Evolutionary conservation across 2,113 vertebrate genomes (phyloP), one percentile per base, ranked within the genome.

Genomic region (Dermatemys mawii): DNA sequence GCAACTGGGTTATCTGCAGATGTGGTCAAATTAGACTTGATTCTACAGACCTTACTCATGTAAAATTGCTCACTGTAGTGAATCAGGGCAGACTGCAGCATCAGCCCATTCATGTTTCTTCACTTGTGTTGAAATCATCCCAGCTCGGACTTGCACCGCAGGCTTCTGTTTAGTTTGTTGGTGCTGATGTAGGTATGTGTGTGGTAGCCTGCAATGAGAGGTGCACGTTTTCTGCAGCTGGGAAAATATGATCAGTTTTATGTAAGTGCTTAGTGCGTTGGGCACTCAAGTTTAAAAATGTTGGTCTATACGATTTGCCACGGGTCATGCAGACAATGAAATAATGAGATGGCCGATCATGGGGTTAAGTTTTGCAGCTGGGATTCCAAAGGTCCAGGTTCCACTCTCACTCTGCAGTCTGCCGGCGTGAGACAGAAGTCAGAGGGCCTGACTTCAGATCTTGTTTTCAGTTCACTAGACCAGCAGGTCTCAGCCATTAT

Each of bases 121-220:
- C 44, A n/a, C 73, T 87, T 93, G 82, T 87, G 92, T 86, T 86
- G 88, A 94, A 96, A 86, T 67, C 4, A 22, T n/a, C 84, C 57
- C 83, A 84, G 67, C 78, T 49, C 76, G 89, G 83, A 88, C 29
- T 60, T 46, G 53, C 63, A 4, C 4, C 55, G 38, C 92, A 94
- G 83, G n/a, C 38, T 67, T 87, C 78, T 49, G 54, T 63, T 54
- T 76, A 55, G 73, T 51, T 87, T 44, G 67, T 81, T 91, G 81
- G 70, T 60, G 26, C 55, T 22, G 44, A 7, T 26, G 54, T 35
- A 21, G 46, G 83, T 60, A 83, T 32, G 17, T 48, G 93, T 78
- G 1, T 75, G 57, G 53, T 13, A 54, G 55, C 79, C 24, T 11
- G 14, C 44, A 24, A 46, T 17, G 35, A 35, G 54, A 48, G 55